phyloP scores from a whole-genome alignment of 2,888 invertebrate genomes.

The Harpalus rubripes region DNA sequence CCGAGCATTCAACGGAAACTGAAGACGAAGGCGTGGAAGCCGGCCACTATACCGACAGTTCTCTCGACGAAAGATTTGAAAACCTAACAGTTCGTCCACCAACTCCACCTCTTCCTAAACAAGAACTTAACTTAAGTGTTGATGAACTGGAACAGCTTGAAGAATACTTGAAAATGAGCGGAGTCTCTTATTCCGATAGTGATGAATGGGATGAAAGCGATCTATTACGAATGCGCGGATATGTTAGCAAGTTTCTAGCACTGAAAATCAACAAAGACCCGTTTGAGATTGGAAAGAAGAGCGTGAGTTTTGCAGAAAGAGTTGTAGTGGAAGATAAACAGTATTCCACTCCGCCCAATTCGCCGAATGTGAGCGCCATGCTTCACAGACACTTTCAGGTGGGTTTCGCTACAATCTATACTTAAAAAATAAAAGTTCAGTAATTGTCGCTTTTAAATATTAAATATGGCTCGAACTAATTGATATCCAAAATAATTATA shows the following conservation, averaged over 20 bases:
- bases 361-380: conserved; percentile 85
- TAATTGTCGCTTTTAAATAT: neutral
- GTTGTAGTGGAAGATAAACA: conserved; percentile 78
- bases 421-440: too few species aligned
- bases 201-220: conserved; percentile 85
- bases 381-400: conserved; percentile 82
- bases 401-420: conserved; percentile 70
- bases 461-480: neutral
- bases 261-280: conserved; percentile 86
- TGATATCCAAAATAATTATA: too few species aligned
- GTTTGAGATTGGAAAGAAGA: conserved; percentile 84
- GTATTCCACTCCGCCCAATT: conserved; percentile 85
- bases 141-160: conserved; percentile 84
- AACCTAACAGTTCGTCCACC: conserved; percentile 79
- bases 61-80: conserved; percentile 81
- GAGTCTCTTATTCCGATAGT: conserved; percentile 84
- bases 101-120: conserved; percentile 80
- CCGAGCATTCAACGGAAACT: conserved; percentile 76
- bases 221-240: conserved; percentile 84
- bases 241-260: conserved; percentile 85
- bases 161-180: conserved; percentile 85
- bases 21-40: conserved; percentile 82
- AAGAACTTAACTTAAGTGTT: conserved; percentile 77
- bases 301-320: conserved; percentile 88
- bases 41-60: conserved; percentile 80